A percentile compares a stretch with the other conserved stretches of the same genome.
These are phyloP conservation scores for Pangasianodon gigas DNA, from an alignment of 2,113 vertebrate genomes.

Conservation along the genomic window DNA sequence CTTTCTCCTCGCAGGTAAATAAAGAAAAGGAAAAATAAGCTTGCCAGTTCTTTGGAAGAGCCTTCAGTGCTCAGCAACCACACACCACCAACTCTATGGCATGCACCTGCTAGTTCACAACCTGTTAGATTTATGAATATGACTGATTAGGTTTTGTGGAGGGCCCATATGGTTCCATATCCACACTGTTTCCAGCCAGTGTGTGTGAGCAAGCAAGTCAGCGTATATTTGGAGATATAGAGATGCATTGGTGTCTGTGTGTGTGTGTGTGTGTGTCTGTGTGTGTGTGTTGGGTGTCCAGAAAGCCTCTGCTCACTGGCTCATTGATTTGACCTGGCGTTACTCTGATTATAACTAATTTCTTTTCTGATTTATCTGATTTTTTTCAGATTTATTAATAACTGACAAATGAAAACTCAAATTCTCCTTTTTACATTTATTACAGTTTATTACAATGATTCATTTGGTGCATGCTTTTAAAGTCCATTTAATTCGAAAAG, in stretches of 20 bases:
- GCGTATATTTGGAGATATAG: not conserved
- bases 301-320: not conserved
- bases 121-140: constrained; percentile 12
- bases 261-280: not conserved
- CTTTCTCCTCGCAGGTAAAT: constrained; percentile 19
- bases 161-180: not conserved
- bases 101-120: constrained; percentile 27
- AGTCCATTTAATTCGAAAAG: not conserved
- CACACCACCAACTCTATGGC: constrained; percentile 7
- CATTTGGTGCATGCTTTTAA: not conserved
- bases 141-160: not conserved
- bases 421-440: not conserved
- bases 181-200: not conserved
- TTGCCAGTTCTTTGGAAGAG: constrained; percentile 13
- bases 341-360: not conserved
- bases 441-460: not conserved
- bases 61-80: constrained; percentile 3
- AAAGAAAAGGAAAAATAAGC: constrained; percentile 26
- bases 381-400: not conserved
- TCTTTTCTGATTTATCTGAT: not conserved
- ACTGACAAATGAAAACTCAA: not conserved
- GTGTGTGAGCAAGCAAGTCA: not conserved
- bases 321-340: not conserved
- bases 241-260: not conserved
- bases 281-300: not conserved